Conservation (phyloP, 2,113 vertebrate species). For the Dolichotis patagonum region DNA sequence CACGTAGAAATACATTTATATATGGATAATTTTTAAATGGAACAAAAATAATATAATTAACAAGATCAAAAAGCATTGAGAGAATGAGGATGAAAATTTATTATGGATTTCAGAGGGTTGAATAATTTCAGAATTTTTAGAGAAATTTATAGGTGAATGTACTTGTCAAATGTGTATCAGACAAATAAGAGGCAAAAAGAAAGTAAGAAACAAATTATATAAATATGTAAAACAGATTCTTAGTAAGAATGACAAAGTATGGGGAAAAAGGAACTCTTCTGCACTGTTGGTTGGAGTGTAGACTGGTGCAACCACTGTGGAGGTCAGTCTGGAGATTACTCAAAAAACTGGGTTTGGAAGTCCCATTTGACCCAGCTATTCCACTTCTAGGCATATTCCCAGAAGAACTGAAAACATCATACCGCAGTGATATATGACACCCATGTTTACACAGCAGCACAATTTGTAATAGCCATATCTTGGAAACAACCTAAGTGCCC, state of each 20-base stretch:
- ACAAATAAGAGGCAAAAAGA: not conserved
- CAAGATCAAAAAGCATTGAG: not conserved
- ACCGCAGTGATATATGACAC: too few species aligned
- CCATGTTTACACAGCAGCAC: too few species aligned
- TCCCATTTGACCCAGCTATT: too few species aligned
- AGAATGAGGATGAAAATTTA: not conserved
- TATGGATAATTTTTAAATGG: not conserved
- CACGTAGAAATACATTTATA: not conserved
- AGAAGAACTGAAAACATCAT: too few species aligned
- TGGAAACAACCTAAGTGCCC: too few species aligned
- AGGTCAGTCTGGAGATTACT: too few species aligned
- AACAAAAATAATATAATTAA: conserved; percentile 17
- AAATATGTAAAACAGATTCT: not conserved
- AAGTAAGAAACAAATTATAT: not conserved
- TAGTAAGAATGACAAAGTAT: not conserved
- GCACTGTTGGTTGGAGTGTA: too few species aligned
- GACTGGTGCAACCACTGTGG: too few species aligned
- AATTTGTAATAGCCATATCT: too few species aligned
- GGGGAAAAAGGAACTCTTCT: too few species aligned
- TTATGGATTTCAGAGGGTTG: not conserved
- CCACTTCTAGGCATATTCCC: too few species aligned
- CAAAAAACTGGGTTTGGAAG: too few species aligned
- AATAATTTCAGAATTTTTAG: conserved; percentile 9
- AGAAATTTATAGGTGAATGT: not conserved
- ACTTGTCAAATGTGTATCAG: not conserved